Conservation (phyloP, 2,113 vertebrate genomes). For the Herpailurus yagouaroundi region DNA sequence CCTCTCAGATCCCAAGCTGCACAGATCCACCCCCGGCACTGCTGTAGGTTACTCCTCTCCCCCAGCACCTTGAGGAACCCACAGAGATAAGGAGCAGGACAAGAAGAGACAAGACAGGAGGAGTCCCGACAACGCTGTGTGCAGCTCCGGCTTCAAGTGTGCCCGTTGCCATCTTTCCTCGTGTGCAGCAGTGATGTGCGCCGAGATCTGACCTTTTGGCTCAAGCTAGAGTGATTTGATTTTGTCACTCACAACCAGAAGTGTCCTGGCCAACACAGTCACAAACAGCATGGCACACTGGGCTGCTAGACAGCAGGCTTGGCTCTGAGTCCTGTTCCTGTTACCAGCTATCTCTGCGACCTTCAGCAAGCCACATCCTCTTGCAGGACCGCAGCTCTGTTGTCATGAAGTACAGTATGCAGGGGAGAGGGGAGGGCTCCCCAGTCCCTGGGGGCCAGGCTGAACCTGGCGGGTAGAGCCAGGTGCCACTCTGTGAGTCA, state of each 20-base stretch:
- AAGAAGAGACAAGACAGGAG: not conserved
- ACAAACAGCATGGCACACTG: not conserved
- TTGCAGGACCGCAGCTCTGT: constrained; percentile 9
- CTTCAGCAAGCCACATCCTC: constrained; percentile 61
- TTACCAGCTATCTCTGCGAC: constrained; percentile 1
- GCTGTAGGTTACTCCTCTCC: not conserved
- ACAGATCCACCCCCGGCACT: not conserved
- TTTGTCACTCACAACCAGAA: not conserved
- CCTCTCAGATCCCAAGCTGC: not conserved
- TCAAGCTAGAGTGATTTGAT: not conserved
- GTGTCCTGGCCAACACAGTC: not conserved
- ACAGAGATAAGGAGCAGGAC: constrained; percentile 1
- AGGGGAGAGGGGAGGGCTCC: not conserved
- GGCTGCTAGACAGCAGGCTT: not conserved
- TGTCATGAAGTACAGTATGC: not conserved
- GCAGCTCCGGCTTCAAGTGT: not conserved
- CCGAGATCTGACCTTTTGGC: not conserved
- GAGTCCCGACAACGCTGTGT: not conserved
- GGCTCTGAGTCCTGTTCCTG: not conserved
- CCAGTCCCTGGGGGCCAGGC: not conserved
- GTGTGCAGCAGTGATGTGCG: not conserved
- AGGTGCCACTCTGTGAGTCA: not conserved
- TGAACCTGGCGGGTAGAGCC: not conserved
- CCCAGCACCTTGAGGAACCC: not conserved
- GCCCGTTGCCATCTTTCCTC: not conserved